These are phyloP conservation scores for Pyrgus malvae DNA, from an alignment of 2,888 invertebrate genomes.

Conservation along the genomic window DNA sequence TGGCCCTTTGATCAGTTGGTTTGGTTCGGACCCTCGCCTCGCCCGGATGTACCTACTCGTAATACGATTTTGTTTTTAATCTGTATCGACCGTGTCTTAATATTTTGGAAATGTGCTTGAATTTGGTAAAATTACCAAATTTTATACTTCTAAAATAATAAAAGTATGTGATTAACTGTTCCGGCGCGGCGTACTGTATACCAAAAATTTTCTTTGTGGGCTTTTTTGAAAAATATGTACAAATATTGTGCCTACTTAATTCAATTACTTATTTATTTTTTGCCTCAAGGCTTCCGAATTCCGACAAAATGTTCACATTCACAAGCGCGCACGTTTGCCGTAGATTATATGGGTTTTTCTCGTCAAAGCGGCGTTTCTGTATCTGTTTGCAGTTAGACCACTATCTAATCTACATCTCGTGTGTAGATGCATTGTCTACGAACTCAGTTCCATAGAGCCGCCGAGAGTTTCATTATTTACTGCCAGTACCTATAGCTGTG, in stretches of 20 bases:
- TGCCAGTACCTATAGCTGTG: not conserved
- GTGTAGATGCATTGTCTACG: constrained; percentile 21
- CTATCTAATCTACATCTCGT: constrained; percentile 39
- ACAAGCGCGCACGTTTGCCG: too few species aligned
- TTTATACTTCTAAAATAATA: too few species aligned
- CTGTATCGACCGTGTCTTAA: constrained; percentile 20
- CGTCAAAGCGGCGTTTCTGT: constrained; percentile 17
- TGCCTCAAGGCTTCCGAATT: not conserved
- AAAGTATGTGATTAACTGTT: not conserved
- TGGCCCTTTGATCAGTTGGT: constrained; percentile 36
- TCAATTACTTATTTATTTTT: not conserved
- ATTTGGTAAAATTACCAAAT: too few species aligned
- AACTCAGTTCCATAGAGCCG: constrained; percentile 7
- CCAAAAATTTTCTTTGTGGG: too few species aligned
- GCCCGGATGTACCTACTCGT: constrained; percentile 21
- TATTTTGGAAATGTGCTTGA: too few species aligned
- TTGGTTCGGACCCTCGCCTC: constrained; percentile 13
- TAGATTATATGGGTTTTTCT: constrained; percentile 15
- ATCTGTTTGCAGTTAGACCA: constrained; percentile 22
- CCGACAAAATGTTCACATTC: not conserved
- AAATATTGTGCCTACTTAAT: too few species aligned
- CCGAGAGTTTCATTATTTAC: constrained; percentile 20
- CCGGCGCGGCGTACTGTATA: too few species aligned
- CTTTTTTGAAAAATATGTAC: too few species aligned
- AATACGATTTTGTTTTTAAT: constrained; percentile 25